Conservation (phyloP, 2,797 vertebrate genomes). For the Acanthis flammea region DNA sequence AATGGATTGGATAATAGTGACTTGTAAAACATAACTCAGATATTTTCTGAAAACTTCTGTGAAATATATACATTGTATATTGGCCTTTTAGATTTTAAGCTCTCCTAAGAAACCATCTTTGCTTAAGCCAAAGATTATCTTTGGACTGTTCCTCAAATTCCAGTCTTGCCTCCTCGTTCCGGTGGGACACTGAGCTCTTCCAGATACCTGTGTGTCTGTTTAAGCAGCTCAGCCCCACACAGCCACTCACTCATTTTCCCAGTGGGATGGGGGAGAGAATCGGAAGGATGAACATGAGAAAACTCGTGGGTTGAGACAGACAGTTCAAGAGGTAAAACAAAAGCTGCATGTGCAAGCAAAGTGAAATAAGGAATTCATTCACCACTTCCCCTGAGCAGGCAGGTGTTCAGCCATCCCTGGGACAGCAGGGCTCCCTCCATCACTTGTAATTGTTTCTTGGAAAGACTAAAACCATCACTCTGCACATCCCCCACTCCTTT, state of each 20-base stretch:
- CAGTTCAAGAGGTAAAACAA: not conserved
- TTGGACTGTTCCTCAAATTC: not conserved
- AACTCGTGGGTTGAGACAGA: not conserved
- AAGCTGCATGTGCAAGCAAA: not conserved
- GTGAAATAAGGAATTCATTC: not conserved
- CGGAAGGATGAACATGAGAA: not conserved
- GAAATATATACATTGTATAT: not conserved
- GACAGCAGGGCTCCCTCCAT: not conserved
- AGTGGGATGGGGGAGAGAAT: not conserved
- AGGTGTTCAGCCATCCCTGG: not conserved
- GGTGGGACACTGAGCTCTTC: not conserved
- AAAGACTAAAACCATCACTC: not conserved
- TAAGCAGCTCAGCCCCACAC: not conserved
- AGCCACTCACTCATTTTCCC: not conserved
- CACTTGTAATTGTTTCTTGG: not conserved
- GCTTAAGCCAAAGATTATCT: not conserved
- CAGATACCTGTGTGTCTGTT: not conserved
- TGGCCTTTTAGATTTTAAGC: not conserved
- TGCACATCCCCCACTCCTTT: not conserved
- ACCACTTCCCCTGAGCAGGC: not conserved
- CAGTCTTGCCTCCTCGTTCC: not conserved
- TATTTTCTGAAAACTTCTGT: not conserved
- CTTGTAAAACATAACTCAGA: not conserved
- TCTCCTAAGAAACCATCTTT: not conserved
- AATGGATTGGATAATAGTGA: not conserved